phyloP scores from a whole-genome alignment of 2,113 vertebrate species.

The Pachycephala philippinensis region DNA sequence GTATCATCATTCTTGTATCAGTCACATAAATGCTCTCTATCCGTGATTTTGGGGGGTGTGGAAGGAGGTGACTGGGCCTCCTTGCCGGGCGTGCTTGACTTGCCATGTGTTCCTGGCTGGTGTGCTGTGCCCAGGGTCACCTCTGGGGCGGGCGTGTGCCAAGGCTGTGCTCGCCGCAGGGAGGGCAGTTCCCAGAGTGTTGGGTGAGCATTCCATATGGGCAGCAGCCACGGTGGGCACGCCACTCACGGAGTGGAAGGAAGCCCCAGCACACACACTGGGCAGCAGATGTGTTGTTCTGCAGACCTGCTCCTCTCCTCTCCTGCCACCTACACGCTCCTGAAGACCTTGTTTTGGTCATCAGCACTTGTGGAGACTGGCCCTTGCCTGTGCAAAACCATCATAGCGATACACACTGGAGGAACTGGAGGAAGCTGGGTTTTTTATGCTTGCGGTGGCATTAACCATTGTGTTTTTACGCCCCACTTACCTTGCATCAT shows the following conservation, averaged over 20 bases:
- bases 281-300: not conserved
- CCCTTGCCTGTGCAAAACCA: not conserved
- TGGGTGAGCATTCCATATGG: not conserved
- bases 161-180: not conserved
- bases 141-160: not conserved
- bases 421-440: not conserved
- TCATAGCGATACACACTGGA: not conserved
- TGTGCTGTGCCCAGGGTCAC: accelerated
- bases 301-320: not conserved
- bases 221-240: not conserved
- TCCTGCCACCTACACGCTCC: accelerated
- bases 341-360: not conserved
- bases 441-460: not conserved
- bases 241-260: not conserved
- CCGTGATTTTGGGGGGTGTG: conserved; percentile 1
- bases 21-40: not conserved
- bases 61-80: not conserved
- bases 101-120: not conserved
- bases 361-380: not conserved
- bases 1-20: not conserved
- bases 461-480: not conserved
- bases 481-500: not conserved
- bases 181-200: not conserved
- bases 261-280: not conserved
- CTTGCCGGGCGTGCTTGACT: not conserved